Base-by-base conservation (phyloP, 2,797 vertebrate species). In the Enoplosus armatus region DNA sequence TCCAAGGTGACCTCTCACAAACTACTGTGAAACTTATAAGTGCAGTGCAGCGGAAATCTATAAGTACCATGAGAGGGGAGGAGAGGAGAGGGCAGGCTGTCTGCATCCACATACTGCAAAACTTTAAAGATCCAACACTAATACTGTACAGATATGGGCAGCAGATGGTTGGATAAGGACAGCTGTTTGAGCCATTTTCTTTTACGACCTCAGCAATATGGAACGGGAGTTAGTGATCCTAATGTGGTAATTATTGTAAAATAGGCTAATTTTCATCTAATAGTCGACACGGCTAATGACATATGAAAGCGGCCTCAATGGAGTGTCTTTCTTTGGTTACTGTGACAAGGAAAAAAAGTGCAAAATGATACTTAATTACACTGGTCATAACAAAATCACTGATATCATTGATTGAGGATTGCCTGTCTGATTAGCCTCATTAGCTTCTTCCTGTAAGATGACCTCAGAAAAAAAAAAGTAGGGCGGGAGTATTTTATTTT, bases 1-100 rank as follows among this genome's bases (percentile, higher is more conserved):
- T 75, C 45, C 88, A 90, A 92, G 92, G 90, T 91, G 90, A 92
- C 89, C 66, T 60, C 43, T 33, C 43, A 15, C 55, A 76, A 80
- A 77, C 65, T 76, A 54, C 68, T 64, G 45, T 63, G 55, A 78
- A 83, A 79, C 70, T 77, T 74, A 11, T 66, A 79, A 65, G 77
- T 70, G 71, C 59, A 69, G 39, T 60, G 51, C 24, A 62, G 80
- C 8, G 65, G 48, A 75, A 82, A 71, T 62, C 59, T 60, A 14
- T 24, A 62, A 33, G 63, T 39, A 43, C 59, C 11, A 22, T 33
- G 55, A 54, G 50, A 29, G 47, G 43, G 15, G 47, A 45, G 8
- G 7, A 47, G 31, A 59, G 64, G 51, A 63, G 35, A 65, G 27
- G n/a, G 37, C 47, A 76, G n/a, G 65, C n/a, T 33, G 59, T 37